Evolutionary conservation across 2,888 invertebrate species (phyloP), one percentile per base, ranked within the genome.

Genomic region (Pseudanteris insignis): DNA sequence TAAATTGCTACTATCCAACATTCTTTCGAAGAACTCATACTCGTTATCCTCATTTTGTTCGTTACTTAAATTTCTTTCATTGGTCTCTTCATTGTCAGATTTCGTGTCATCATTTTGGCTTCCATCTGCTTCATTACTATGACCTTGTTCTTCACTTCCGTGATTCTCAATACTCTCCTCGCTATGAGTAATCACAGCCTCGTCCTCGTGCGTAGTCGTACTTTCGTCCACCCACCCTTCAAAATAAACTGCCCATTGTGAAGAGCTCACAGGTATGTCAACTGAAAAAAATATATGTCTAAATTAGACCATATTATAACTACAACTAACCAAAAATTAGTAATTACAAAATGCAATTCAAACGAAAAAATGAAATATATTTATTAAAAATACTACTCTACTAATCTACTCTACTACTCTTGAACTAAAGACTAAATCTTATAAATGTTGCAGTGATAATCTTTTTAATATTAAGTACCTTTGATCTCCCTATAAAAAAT

Each of bases 211-310:
- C 40, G 68, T 68, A 8, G 82, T 80, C 12, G 83, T 77, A 37
- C 81, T 77, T 63, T 87, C 86, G 75, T 89, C 89, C 7, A 90
- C 84, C 91, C 91, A 92, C 25, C 91, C 91, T 69, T 90, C 89
- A 63, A 91, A 86, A 43, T 89, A 84, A 68, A 87, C 87, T 7
- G 91, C 88, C 81, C 88, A 91, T 28, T 86, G 84, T 12, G 90
- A 89, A 72, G 90, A 87, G 6, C 83, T 81, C 43, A 84, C 71
- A 0, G 84, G 84, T 7, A 84, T 84, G 47, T 86, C 86, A 72
- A 86, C 87, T 87, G 51, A 33, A 65, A 54, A 63, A 32, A 43
- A 32, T 24, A 18, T n/a, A n/a, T n/a, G n/a, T n/a, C n/a, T n/a
- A n/a, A n/a, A n/a, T n/a, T n/a, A n/a, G n/a, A n/a, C n/a, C n/a